Percentiles rank a stretch among this genome's conserved stretches.
Conservation (phyloP, 2,888 invertebrate genomes). For the Thymelicus sylvestris region DNA sequence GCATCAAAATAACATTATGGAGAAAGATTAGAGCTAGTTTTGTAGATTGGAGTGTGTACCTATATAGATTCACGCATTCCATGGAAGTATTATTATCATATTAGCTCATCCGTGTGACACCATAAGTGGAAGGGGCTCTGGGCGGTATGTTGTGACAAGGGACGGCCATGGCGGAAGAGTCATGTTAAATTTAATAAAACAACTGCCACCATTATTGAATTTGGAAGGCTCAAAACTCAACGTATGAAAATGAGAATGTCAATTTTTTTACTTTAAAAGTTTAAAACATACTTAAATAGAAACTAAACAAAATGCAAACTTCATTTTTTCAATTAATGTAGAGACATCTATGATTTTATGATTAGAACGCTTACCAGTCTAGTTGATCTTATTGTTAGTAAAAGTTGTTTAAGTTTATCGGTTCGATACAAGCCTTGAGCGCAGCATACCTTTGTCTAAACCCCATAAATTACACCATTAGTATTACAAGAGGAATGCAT, state of each 20-base stretch:
- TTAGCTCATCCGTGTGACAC: slow-evolving; percentile 58
- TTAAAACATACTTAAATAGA: too few species aligned
- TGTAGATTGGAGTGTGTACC: slow-evolving; percentile 9
- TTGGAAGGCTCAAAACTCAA: background rate
- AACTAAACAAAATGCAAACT: too few species aligned
- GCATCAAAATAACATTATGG: background rate
- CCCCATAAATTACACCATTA: too few species aligned
- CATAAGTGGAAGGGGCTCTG: slow-evolving; percentile 58
- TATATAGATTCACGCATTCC: slow-evolving; percentile 16
- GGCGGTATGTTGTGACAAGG: slow-evolving; percentile 76
- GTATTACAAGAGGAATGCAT: background rate
- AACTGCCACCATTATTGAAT: slow-evolving; percentile 3
- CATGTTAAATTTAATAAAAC: slow-evolving; percentile 53
- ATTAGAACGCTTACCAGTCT: too few species aligned
- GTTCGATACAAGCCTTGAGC: too few species aligned
- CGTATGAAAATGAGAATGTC: background rate
- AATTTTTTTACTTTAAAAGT: too few species aligned
- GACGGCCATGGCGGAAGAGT: slow-evolving; percentile 65
- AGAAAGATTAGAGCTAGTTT: background rate
- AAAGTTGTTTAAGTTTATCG: too few species aligned
- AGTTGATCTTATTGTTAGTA: too few species aligned
- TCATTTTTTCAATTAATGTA: too few species aligned
- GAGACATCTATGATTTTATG: too few species aligned
- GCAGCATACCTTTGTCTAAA: too few species aligned
- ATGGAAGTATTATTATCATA: slow-evolving; percentile 47